Evolutionary conservation across 2,113 vertebrate species (phyloP).

Genomic region (Coregonus clupeaformis): DNA sequence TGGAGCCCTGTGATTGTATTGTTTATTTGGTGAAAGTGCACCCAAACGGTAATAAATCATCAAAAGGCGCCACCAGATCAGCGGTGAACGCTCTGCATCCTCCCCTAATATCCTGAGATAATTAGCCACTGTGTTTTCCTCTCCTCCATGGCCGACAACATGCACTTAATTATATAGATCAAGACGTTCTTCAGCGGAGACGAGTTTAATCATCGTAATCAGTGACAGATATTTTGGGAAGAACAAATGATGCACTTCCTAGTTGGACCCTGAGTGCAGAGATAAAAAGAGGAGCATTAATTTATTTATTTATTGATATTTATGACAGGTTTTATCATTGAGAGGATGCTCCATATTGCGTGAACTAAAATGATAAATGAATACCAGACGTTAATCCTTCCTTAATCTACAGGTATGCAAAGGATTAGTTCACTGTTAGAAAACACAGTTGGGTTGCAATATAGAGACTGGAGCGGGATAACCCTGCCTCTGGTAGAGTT

Average conservation of each 20-base stretch:
- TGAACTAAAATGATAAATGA: not conserved
- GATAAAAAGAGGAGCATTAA: constrained; percentile 2
- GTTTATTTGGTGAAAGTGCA: constrained; percentile 10
- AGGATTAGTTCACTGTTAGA: not conserved
- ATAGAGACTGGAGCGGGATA: too few relatives aligned
- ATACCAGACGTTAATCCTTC: not conserved
- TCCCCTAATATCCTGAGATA: constrained; percentile 38
- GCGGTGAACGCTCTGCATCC: constrained; percentile 22
- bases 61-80: constrained; percentile 19
- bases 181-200: constrained; percentile 42
- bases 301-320: too few relatives aligned
- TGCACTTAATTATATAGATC: constrained; percentile 38
- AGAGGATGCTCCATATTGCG: not conserved
- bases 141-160: constrained; percentile 29
- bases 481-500: too few relatives aligned
- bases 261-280: constrained; percentile 15
- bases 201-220: constrained; percentile 42
- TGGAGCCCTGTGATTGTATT: not conserved
- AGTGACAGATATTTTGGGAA: constrained; percentile 35
- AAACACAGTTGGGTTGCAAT: not conserved
- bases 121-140: constrained; percentile 36
- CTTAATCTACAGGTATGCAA: not conserved
- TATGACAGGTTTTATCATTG: not conserved
- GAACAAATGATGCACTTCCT: constrained; percentile 28
- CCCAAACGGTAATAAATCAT: constrained; percentile 18